Percentiles rank a stretch among this genome's conserved stretches.
Evolutionary conservation across 2,888 invertebrate genomes (phyloP).

Genomic region (Parnassius orleans): DNA sequence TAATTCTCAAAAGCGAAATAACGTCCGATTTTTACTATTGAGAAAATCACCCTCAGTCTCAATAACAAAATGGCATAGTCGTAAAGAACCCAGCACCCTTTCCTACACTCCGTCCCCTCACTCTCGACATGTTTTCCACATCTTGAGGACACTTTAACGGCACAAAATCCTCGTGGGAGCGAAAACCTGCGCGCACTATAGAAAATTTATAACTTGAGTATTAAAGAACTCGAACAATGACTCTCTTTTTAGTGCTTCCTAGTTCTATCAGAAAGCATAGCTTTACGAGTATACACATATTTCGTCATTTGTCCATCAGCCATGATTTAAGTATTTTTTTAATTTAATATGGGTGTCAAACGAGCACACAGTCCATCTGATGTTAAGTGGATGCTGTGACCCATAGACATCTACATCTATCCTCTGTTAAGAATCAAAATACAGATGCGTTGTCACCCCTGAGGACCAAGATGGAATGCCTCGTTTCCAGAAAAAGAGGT

Average conservation of each 20-base stretch:
- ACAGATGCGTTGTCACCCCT: too few relatives aligned
- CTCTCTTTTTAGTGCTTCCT: background rate
- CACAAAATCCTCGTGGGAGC: slow-evolving; percentile 6
- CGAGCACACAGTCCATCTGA: too few relatives aligned
- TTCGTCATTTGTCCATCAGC: background rate
- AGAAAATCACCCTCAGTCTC: slow-evolving; percentile 13
- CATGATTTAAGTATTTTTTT: too few relatives aligned
- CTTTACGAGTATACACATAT: background rate
- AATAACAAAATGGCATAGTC: slow-evolving; percentile 18
- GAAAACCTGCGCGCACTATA: slow-evolving; percentile 2
- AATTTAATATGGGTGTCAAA: too few relatives aligned
- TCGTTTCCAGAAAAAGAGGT: too few relatives aligned
- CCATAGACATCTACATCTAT: too few relatives aligned
- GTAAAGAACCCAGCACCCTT: slow-evolving; percentile 13
- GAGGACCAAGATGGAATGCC: too few relatives aligned
- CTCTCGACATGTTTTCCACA: slow-evolving; percentile 8
- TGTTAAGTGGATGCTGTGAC: too few relatives aligned
- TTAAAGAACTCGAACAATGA: slow-evolving; percentile 17
- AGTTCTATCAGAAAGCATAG: slow-evolving; percentile 2
- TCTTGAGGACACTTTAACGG: slow-evolving; percentile 12
- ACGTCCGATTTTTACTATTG: background rate
- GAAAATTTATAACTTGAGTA: slow-evolving; percentile 8
- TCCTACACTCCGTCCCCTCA: slow-evolving; percentile 12
- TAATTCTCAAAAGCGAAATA: too few relatives aligned
- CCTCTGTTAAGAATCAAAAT: too few relatives aligned